Conservation (phyloP, 2,888 invertebrate genomes). For the Steinernema hermaphroditum region DNA sequence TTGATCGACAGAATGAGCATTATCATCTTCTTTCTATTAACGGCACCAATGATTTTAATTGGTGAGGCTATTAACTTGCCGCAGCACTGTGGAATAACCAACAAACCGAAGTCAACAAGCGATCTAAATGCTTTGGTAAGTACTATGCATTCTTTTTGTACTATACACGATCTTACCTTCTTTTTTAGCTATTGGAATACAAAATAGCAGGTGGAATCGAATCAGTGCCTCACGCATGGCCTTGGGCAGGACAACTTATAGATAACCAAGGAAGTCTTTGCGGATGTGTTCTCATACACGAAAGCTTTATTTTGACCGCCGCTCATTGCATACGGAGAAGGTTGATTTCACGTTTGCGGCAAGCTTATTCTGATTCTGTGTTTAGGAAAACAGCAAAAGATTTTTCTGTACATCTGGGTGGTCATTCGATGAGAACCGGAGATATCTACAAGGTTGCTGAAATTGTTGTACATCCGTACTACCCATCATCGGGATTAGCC, state of each 20-base stretch:
- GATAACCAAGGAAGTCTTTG: not conserved
- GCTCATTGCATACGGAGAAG: not conserved
- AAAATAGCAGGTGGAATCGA: not conserved
- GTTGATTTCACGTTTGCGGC: not conserved
- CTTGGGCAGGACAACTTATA: conserved; percentile 6
- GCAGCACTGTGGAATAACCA: not conserved
- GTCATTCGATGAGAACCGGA: not conserved
- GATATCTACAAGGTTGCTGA: not conserved
- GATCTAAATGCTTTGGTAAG: not conserved
- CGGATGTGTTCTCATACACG: not conserved
- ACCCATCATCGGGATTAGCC: not conserved
- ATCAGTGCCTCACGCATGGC: not conserved
- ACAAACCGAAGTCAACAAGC: not conserved
- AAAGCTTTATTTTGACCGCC: not conserved
- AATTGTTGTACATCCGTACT: not conserved
- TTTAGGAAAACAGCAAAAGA: not conserved
- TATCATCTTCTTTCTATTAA: too few relatives aligned
- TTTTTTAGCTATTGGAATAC: not conserved
- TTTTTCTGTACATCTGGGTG: not conserved
- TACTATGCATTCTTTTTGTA: not conserved
- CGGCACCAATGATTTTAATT: too few relatives aligned
- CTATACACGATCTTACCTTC: not conserved
- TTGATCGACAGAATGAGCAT: too few relatives aligned
- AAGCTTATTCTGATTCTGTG: not conserved
- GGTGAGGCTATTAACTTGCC: not conserved